Conservation (phyloP, 2,113 vertebrate genomes). For the Megaceryle torquata region DNA sequence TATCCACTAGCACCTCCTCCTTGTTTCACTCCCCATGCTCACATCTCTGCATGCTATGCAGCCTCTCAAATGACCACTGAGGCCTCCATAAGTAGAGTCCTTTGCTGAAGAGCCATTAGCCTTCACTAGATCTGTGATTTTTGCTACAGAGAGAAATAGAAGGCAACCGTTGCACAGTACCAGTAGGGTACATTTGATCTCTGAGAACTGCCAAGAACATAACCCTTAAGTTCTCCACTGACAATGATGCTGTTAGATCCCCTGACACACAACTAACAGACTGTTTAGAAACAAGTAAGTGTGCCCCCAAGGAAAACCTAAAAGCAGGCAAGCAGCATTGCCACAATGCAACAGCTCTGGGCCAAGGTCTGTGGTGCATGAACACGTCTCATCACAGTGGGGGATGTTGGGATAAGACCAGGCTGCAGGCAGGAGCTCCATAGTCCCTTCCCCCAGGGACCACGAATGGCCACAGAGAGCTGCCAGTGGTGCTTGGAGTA, state of each 20-base stretch:
- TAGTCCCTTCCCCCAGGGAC: accelerated
- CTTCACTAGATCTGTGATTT: background rate
- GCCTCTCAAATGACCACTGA: background rate
- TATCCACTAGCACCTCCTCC: background rate
- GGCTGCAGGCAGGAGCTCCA: accelerated
- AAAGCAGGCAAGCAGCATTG: background rate
- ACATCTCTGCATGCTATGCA: background rate
- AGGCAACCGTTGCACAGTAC: accelerated
- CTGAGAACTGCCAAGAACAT: background rate
- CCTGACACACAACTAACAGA: background rate
- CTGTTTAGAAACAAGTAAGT: background rate
- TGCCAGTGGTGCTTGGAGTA: background rate
- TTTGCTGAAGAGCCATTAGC: background rate
- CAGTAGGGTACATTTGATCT: background rate
- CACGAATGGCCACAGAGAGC: background rate
- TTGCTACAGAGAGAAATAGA: background rate
- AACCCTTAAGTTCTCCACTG: background rate
- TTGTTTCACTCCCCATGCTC: background rate
- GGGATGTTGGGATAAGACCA: accelerated
- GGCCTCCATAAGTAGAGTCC: background rate
- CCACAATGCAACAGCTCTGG: background rate
- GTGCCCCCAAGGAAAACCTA: background rate
- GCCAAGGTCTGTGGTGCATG: accelerated
- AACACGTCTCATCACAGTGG: background rate
- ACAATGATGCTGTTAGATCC: background rate